Evolutionary conservation across 2,888 invertebrate species (phyloP), one percentile per base, ranked within the genome.

Genomic region (Polylopha cassiicola): DNA sequence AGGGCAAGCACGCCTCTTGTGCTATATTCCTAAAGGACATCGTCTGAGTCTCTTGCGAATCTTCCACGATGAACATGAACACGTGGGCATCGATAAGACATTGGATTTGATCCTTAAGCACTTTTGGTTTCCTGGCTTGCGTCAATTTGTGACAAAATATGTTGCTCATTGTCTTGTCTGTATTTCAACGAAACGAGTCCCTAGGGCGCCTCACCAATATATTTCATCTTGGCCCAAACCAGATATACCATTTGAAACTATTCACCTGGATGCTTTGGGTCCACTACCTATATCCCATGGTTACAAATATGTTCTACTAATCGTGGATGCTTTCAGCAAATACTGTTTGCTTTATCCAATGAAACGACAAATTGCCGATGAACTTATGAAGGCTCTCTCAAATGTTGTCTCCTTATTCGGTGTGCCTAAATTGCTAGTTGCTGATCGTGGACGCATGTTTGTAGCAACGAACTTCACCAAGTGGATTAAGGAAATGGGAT

Each of bases 41-140:
- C 13, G 42, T 14, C 21, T 42, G 2, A 37, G 42, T 11, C 11
- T 42, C 1, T 20, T 42, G 4, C 11, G 37, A 15, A 15, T 28
- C 4, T 42, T 42, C 9, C 42, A 37, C 9, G 42, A 42, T 10
- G 42, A 42, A 7, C 42, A 42, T 16, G 21, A 26, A 2, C 36
- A 42, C 9, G 24, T 36, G 3, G 36, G 42, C 1, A 11, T 9
- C 15, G 31, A 42, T 3, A 42, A 36, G 22, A 42, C 36, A 2
- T n/a, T 9, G 4, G 42, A 42, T 15, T 13, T 42, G 2, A 37
- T 42, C 2, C 23, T 41, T 3, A 20, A 10, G 3, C 34, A 41
- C 11, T 41, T 41, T 34, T 41, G 32, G 33, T 39, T 39, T 13
- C 39, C 39, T 9, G 32, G 39, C 10, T 7, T 37, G n/a, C 16